Conservation (phyloP, 2,797 vertebrate genomes). For the Chrysocyon brachyurus region DNA sequence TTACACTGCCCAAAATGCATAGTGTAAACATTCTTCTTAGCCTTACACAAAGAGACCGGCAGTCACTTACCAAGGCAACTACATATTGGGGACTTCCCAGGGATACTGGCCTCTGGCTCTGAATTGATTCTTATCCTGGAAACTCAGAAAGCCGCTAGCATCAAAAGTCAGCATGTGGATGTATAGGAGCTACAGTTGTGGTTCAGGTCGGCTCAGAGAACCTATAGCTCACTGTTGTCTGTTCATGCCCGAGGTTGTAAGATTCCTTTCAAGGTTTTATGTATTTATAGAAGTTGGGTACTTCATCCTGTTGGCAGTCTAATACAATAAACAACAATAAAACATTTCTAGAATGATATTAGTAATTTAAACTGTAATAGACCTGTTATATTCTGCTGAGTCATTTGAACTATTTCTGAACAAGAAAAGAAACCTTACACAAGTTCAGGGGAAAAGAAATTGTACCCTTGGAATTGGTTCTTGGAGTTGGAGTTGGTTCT, state of each 20-base stretch:
- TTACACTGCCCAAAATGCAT: background rate
- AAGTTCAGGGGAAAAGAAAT: background rate
- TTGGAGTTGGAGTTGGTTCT: background rate
- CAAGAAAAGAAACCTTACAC: background rate
- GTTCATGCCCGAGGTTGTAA: background rate
- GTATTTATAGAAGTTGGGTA: background rate
- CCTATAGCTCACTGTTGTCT: background rate
- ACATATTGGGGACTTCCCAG: background rate
- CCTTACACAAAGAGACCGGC: background rate
- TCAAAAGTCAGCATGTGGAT: background rate
- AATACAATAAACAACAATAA: conserved; percentile 28
- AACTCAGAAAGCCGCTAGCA: background rate
- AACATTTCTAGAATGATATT: background rate
- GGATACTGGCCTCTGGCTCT: background rate
- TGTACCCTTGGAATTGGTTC: background rate
- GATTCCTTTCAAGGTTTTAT: conserved; percentile 21
- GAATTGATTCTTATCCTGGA: background rate
- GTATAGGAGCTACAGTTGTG: background rate
- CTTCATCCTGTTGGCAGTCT: background rate
- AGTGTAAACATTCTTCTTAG: background rate
- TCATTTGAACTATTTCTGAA: conserved; percentile 39
- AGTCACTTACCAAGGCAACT: background rate
- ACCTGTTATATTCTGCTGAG: background rate
- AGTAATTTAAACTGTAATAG: conserved; percentile 31
- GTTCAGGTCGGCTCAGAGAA: background rate